A percentile compares a stretch with the other conserved stretches of the same genome.
These are phyloP conservation scores for Lateolabrax maculatus DNA, from an alignment of 2,797 vertebrate species.

Conservation along the genomic window DNA sequence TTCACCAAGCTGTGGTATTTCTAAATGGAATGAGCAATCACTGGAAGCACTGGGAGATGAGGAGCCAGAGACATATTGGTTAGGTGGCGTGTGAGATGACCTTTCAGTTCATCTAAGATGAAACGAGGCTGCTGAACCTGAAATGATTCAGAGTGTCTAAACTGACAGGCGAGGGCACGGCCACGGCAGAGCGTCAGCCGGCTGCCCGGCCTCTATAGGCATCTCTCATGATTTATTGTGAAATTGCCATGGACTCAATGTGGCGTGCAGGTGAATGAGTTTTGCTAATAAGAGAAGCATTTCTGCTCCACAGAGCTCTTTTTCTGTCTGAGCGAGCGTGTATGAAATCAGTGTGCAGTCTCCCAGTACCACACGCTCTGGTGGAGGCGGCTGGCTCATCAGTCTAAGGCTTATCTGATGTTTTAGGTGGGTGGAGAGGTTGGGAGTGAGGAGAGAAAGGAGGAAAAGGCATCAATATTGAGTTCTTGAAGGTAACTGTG, in stretches of 20 bases:
- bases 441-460: slow-evolving; percentile 59
- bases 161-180: slow-evolving; percentile 79
- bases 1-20: slow-evolving; percentile 76
- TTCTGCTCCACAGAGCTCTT: slow-evolving; percentile 85
- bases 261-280: slow-evolving; percentile 87
- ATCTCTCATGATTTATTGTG: slow-evolving; percentile 82
- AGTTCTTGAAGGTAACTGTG: slow-evolving; percentile 48
- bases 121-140: slow-evolving; percentile 74
- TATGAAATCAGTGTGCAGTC: slow-evolving; percentile 83
- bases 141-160: slow-evolving; percentile 81
- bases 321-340: slow-evolving; percentile 83
- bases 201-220: slow-evolving; percentile 68
- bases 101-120: slow-evolving; percentile 81
- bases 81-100: slow-evolving; percentile 73
- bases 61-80: slow-evolving; percentile 74
- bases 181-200: slow-evolving; percentile 60
- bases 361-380: slow-evolving; percentile 78
- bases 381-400: slow-evolving; percentile 81
- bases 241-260: slow-evolving; percentile 85
- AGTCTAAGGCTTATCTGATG: slow-evolving; percentile 79
- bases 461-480: slow-evolving; percentile 52
- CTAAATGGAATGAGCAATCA: slow-evolving; percentile 75
- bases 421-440: slow-evolving; percentile 77
- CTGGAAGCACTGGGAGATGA: slow-evolving; percentile 63
- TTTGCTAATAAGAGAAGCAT: slow-evolving; percentile 86